Percentiles rank a stretch among this genome's conserved stretches.
phyloP scores from a whole-genome alignment of 2,113 vertebrate species.

The Spizaetus ornatus region DNA sequence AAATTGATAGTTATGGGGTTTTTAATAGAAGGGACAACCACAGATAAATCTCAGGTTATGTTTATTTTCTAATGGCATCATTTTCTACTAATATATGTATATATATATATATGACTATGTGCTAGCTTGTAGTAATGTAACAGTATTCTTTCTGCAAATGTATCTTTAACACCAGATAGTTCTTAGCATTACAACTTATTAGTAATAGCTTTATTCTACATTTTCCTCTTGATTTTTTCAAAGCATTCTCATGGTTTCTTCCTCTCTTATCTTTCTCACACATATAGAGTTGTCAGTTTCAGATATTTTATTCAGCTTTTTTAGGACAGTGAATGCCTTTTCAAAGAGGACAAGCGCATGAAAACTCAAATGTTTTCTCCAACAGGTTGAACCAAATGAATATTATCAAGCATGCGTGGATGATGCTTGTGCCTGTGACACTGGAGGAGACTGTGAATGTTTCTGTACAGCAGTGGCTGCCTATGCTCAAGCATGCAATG shows the following conservation, averaged over 20 bases:
- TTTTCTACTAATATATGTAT: background rate
- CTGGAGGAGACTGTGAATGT: slow-evolving; percentile 92
- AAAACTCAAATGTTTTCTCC: background rate
- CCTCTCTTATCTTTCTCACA: background rate
- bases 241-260: background rate
- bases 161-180: background rate
- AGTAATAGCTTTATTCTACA: background rate
- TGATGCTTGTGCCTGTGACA: slow-evolving; percentile 91
- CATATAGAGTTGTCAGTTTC: background rate
- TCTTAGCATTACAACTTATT: background rate
- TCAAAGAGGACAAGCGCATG: background rate
- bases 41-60: background rate
- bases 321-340: background rate
- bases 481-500: slow-evolving; percentile 87
- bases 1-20: background rate
- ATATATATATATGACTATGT: background rate
- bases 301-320: background rate
- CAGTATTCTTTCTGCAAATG: background rate
- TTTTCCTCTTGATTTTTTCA: background rate
- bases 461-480: slow-evolving; percentile 91
- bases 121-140: background rate
- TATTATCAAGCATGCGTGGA: slow-evolving; percentile 89
- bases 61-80: background rate
- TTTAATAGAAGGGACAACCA: background rate
- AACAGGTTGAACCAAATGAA: slow-evolving; percentile 85